Evolutionary conservation across 2,888 invertebrate species (phyloP).

Genomic region (Microplitis deprimator): DNA sequence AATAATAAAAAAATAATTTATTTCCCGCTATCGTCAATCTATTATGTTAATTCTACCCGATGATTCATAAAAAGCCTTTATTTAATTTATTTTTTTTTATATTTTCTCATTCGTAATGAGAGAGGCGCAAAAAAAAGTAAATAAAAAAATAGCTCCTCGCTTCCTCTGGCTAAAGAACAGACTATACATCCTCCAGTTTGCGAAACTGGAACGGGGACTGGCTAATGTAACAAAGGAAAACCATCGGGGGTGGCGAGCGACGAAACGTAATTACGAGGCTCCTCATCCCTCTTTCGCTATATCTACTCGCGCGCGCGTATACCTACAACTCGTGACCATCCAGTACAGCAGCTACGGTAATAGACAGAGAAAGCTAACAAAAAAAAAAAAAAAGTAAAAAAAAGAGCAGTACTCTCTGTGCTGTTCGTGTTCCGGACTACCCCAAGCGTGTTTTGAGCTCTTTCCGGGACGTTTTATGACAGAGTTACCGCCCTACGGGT

Average conservation of each 20-base stretch:
- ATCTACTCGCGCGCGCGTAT: not conserved
- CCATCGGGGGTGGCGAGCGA: conserved; percentile 51
- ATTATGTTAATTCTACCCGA: not conserved
- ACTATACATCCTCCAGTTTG: conserved; percentile 38
- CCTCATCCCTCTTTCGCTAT: conserved; percentile 15
- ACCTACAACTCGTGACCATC: not conserved
- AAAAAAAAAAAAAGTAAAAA: not conserved
- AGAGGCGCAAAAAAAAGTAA: not conserved
- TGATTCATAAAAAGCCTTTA: not conserved
- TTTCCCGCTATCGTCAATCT: not conserved
- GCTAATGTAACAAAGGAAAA: conserved; percentile 66
- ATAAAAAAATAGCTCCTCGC: not conserved
- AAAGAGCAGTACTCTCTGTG: not conserved
- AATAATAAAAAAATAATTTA: not conserved
- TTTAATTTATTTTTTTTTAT: not conserved
- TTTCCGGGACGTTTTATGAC: conserved; percentile 48
- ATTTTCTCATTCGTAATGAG: not conserved
- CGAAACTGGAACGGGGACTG: conserved; percentile 47
- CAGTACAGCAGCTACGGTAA: not conserved
- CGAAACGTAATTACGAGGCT: conserved; percentile 45
- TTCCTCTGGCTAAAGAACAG: conserved; percentile 25
- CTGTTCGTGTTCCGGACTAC: conserved; percentile 38
- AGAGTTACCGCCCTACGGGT: conserved; percentile 35
- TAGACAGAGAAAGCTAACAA: not conserved
- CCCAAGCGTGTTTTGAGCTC: conserved; percentile 37